Evolutionary conservation across 2,113 vertebrate species (phyloP), one percentile per base, ranked within the genome.

Genomic region (Aegypius monachus): DNA sequence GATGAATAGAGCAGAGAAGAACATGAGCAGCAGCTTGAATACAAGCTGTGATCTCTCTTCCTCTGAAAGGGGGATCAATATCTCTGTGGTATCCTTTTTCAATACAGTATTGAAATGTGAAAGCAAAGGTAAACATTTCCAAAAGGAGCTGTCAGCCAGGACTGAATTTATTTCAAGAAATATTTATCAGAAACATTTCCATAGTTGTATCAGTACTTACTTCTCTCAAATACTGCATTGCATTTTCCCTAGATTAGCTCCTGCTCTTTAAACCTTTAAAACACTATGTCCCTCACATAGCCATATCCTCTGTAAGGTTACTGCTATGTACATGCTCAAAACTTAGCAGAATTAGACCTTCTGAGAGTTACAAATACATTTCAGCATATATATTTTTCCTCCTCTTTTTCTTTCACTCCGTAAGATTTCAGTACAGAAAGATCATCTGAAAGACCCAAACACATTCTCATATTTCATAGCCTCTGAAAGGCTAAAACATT

Each of bases 51-150:
- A 81, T 63, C 47, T 78, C 52, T 73, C 73, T 58, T 91, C 83
- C 86, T 73, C 67, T 55, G 43, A 43, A 59, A 87, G 59, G 15
- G 20, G 56, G 63, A 95, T 95, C 92, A 55, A 23, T 90, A 74
- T 63, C 82, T 92, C 89, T 36, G 55, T 42, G 32, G 58, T 32
- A 88, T 79, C 74, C 68, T 83, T 96, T 93, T 86, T 58, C 90
- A 86, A 67, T 32, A 55, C 36, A 45, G 16, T 58, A 90, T 48
- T 96, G 94, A 96, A 95, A 95, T 48, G 73, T 10, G 50, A 93
- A 94, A 96, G 73, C 55, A 88, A 93, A 96, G 81, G 89, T 72
- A 62, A 93, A 91, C 21, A 29, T 59, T 93, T 94, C 94, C 73
- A 88, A 86, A 95, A 62, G 48, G 27, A 97, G 61, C 52, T 80